Conservation (phyloP, 2,888 invertebrate genomes). For the Acrobasis consociella region DNA sequence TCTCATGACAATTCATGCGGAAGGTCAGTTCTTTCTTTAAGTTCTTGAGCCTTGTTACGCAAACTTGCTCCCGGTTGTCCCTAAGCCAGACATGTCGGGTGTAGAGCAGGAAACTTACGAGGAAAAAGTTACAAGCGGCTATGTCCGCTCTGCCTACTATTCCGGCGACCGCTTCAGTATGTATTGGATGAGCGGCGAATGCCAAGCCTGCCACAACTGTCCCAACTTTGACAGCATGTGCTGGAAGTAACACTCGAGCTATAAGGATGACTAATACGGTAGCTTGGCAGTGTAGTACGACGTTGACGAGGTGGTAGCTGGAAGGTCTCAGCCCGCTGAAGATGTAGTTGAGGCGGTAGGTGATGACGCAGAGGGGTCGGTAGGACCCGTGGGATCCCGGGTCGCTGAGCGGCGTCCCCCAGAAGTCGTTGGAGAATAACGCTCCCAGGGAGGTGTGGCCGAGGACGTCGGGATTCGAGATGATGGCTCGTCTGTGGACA, state of each 20-base stretch:
- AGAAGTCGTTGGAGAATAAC: slow-evolving; percentile 96
- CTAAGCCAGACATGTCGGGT: slow-evolving; percentile 88
- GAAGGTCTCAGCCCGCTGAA: slow-evolving; percentile 89
- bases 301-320: slow-evolving; percentile 94
- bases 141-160: slow-evolving; percentile 97
- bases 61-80: slow-evolving; percentile 66
- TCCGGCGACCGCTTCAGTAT: slow-evolving; percentile 98
- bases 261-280: slow-evolving; percentile 91
- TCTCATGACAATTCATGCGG: slow-evolving; percentile 70
- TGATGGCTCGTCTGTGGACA: slow-evolving; percentile 93
- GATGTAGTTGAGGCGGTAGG: slow-evolving; percentile 92
- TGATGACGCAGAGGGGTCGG: slow-evolving; percentile 94
- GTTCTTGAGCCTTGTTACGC: slow-evolving; percentile 12
- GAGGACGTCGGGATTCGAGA: slow-evolving; percentile 96
- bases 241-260: slow-evolving; percentile 87
- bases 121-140: slow-evolving; percentile 94
- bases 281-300: slow-evolving; percentile 92
- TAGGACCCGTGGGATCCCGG: slow-evolving; percentile 98
- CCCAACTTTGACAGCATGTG: slow-evolving; percentile 84
- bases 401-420: slow-evolving; percentile 97
- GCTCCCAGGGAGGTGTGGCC: slow-evolving; percentile 91
- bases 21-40: slow-evolving; percentile 50
- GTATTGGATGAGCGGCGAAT: slow-evolving; percentile 97
- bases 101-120: slow-evolving; percentile 93
- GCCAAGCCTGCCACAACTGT: slow-evolving; percentile 90